These are phyloP conservation scores for Cetoscarus ocellatus DNA, from an alignment of 2,797 vertebrate genomes.

Conservation along the genomic window DNA sequence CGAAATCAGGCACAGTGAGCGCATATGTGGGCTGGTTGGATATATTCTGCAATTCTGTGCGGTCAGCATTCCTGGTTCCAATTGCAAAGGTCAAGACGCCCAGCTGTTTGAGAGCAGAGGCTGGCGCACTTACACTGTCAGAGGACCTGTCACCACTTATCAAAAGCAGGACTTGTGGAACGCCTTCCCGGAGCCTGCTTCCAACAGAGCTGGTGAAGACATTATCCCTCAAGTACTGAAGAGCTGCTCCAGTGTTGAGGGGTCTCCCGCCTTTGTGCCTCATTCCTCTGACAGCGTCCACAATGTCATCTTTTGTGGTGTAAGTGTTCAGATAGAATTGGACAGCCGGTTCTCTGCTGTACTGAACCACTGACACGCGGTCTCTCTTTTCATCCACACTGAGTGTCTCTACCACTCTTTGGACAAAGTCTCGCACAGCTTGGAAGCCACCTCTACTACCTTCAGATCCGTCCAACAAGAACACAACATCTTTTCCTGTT, in stretches of 20 bases:
- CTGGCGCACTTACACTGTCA: not conserved
- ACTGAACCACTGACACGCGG: conserved; percentile 67
- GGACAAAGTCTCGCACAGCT: conserved; percentile 68
- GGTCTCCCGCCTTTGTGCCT: not conserved
- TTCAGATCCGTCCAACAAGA: conserved; percentile 56
- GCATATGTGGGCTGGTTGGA: not conserved
- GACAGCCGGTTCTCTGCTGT: conserved; percentile 61
- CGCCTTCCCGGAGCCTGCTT: not conserved
- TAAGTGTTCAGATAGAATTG: conserved; percentile 45
- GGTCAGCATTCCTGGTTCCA: not conserved
- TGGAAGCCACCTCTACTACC: conserved; percentile 61
- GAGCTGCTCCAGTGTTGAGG: conserved; percentile 30
- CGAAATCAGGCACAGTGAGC: not conserved
- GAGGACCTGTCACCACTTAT: not conserved
- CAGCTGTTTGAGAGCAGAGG: conserved; percentile 4
- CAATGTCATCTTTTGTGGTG: conserved; percentile 1
- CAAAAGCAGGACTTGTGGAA: not conserved
- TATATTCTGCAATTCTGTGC: not conserved
- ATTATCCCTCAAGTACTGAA: conserved; percentile 65
- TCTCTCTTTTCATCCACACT: conserved; percentile 55
- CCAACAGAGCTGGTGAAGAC: conserved; percentile 73
- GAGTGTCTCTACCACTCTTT: conserved; percentile 60
- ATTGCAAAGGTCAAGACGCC: conserved; percentile 5
- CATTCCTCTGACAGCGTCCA: not conserved
- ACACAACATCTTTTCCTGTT: too few species aligned